A percentile compares a stretch with the other conserved stretches of the same genome.
These are phyloP conservation scores for Pygoscelis adeliae DNA, from an alignment of 2,113 vertebrate genomes.

Conservation along the genomic window DNA sequence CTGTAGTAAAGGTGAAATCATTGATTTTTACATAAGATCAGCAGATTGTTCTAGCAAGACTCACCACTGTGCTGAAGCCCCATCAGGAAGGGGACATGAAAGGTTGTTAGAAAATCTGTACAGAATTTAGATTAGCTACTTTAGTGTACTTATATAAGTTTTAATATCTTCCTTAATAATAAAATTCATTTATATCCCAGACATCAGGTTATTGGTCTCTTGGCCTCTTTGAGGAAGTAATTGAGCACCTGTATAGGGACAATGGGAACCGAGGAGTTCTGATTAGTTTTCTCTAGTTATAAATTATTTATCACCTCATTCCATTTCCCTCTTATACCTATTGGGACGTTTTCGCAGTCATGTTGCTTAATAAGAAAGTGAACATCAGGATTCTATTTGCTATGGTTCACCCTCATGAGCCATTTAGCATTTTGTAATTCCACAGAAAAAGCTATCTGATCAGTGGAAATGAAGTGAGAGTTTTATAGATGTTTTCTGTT, in stretches of 20 bases:
- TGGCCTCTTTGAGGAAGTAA: conserved; percentile 48
- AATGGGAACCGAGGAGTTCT: conserved; percentile 63
- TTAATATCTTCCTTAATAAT: conserved; percentile 72
- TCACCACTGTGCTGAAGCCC: neutral
- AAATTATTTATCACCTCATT: conserved; percentile 71
- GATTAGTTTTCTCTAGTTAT: conserved; percentile 70
- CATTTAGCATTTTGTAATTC: conserved; percentile 62
- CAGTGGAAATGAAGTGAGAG: neutral
- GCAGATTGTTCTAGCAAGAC: neutral
- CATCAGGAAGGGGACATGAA: conserved; percentile 21
- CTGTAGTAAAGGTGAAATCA: neutral
- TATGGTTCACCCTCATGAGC: conserved; percentile 39
- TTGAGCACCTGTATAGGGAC: conserved; percentile 64
- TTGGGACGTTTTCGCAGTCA: conserved; percentile 32
- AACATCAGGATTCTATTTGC: conserved; percentile 53
- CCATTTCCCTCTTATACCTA: conserved; percentile 47
- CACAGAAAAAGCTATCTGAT: conserved; percentile 35
- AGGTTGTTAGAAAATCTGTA: conserved; percentile 38
- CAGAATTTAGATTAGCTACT: conserved; percentile 69
- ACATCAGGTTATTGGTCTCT: conserved; percentile 55
- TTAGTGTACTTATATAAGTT: conserved; percentile 65
- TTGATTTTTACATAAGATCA: neutral
- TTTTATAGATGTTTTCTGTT: conserved; percentile 12
- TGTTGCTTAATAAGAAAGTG: conserved; percentile 58
- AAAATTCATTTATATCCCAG: conserved; percentile 68